Percentiles rank a stretch among this genome's conserved stretches.
phyloP scores from a whole-genome alignment of 1,140 invertebrate species.

The Lordiphosa collinella region DNA sequence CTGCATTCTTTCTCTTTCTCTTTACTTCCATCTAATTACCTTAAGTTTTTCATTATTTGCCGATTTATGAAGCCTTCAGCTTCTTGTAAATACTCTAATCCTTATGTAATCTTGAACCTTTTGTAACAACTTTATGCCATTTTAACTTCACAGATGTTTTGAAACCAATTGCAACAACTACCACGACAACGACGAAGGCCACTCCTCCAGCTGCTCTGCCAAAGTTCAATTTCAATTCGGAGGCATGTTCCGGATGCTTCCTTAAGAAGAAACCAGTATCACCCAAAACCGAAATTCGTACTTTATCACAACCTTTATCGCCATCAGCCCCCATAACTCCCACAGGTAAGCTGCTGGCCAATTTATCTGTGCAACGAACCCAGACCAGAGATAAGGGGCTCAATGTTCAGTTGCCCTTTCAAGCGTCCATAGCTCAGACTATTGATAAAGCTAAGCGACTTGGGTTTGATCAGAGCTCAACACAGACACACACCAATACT shows the following conservation, averaged over 20 bases:
- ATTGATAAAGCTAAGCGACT: conserved; percentile 16
- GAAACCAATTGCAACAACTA: conserved; percentile 20
- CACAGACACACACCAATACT: conserved; percentile 31
- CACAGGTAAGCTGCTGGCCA: conserved; percentile 27
- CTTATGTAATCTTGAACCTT: too few species aligned
- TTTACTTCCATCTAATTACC: too few species aligned
- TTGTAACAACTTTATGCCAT: background rate
- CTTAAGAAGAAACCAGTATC: conserved; percentile 26
- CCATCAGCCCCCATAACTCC: conserved; percentile 5
- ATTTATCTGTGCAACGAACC: background rate
- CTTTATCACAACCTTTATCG: conserved; percentile 48
- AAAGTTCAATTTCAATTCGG: conserved; percentile 37
- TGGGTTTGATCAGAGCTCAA: conserved; percentile 12
- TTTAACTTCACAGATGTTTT: conserved; percentile 20
- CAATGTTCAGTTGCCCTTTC: conserved; percentile 42
- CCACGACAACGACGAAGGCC: conserved; percentile 16
- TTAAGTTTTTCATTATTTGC: too few species aligned
- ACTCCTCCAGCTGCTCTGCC: conserved; percentile 13
- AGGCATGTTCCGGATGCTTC: conserved; percentile 68
- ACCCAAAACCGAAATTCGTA: conserved; percentile 60
- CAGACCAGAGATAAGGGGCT: conserved; percentile 17
- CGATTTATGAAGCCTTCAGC: too few species aligned
- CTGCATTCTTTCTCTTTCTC: too few species aligned
- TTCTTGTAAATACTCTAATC: too few species aligned
- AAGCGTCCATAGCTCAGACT: conserved; percentile 28